Percentiles rank a stretch among this genome's conserved stretches.
Evolutionary conservation across 2,113 vertebrate genomes (phyloP).

Genomic region (Tragelaphus strepsiceros): DNA sequence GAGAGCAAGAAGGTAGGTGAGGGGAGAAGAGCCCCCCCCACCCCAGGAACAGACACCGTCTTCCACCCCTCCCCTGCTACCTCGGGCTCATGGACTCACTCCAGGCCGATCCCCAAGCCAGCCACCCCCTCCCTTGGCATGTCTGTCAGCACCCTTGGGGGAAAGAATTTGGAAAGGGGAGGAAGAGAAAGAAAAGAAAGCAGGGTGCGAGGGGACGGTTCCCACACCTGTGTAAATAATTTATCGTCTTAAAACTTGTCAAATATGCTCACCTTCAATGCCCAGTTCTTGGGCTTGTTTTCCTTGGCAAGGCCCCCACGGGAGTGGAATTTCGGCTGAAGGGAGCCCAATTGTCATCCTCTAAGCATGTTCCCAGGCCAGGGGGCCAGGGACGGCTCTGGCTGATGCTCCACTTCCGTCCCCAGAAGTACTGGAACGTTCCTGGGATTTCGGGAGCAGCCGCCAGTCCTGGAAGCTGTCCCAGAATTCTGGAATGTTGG

Average conservation of each 20-base stretch:
- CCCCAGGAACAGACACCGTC: neutral
- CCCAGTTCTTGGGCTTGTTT: constrained; percentile 72
- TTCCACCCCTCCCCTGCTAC: neutral
- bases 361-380: constrained; percentile 35
- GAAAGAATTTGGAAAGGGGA: constrained; percentile 63
- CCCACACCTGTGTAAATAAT: constrained; percentile 79
- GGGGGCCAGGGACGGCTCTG: neutral
- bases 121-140: constrained; percentile 40
- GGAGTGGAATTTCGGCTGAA: constrained; percentile 65
- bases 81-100: constrained; percentile 5
- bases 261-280: constrained; percentile 67
- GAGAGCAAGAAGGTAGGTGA: neutral
- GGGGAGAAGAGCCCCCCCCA: neutral
- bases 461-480: constrained; percentile 17
- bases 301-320: constrained; percentile 65
- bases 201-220: constrained; percentile 14
- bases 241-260: constrained; percentile 68
- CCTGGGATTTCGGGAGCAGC: constrained; percentile 37
- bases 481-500: constrained; percentile 38
- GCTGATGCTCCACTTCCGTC: constrained; percentile 23
- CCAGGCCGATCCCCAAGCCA: constrained; percentile 4
- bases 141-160: constrained; percentile 70
- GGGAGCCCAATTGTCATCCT: constrained; percentile 57
- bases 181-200: constrained; percentile 40
- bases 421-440: constrained; percentile 40